These are phyloP conservation scores for Pyrgus malvae DNA, from an alignment of 2,888 invertebrate species.

Conservation along the genomic window DNA sequence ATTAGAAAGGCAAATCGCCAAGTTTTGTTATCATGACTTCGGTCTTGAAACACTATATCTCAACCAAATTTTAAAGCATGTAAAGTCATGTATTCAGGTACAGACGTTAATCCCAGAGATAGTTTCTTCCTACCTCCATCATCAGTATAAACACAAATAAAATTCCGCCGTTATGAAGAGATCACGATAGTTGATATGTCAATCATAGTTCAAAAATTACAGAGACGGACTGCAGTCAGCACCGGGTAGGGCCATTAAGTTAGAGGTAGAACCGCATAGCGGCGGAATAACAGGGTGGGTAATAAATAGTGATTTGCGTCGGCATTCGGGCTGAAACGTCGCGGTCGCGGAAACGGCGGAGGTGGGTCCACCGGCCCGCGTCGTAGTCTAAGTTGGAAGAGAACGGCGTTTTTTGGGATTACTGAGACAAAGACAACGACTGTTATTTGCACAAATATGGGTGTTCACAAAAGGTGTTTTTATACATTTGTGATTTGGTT, in stretches of 20 bases:
- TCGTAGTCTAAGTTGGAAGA: conserved; percentile 20
- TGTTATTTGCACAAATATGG: too few species aligned
- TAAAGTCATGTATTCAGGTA: too few species aligned
- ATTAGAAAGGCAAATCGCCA: too few species aligned
- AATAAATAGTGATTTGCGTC: conserved; percentile 70
- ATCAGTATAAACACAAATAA: conserved; percentile 10
- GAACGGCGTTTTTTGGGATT: neutral
- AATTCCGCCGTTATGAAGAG: neutral
- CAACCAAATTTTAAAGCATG: too few species aligned
- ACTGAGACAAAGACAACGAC: neutral
- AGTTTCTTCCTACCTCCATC: too few species aligned
- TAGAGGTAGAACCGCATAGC: conserved; percentile 40
- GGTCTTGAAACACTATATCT: too few species aligned
- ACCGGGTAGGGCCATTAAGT: conserved; percentile 17
- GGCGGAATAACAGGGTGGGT: conserved; percentile 51
- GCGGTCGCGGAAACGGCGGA: conserved; percentile 56
- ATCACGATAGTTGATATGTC: conserved; percentile 24
- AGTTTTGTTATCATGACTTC: too few species aligned
- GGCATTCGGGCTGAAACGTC: conserved; percentile 35
- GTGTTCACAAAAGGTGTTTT: too few species aligned
- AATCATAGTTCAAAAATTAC: conserved; percentile 38
- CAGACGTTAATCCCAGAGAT: too few species aligned
- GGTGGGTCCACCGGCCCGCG: conserved; percentile 54
- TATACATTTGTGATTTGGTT: too few species aligned
- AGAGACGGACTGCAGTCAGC: conserved; percentile 11